A percentile compares a stretch with the other conserved stretches of the same genome.
Conservation (phyloP, 1,140 invertebrate species). For the Tetraneura akinire region DNA sequence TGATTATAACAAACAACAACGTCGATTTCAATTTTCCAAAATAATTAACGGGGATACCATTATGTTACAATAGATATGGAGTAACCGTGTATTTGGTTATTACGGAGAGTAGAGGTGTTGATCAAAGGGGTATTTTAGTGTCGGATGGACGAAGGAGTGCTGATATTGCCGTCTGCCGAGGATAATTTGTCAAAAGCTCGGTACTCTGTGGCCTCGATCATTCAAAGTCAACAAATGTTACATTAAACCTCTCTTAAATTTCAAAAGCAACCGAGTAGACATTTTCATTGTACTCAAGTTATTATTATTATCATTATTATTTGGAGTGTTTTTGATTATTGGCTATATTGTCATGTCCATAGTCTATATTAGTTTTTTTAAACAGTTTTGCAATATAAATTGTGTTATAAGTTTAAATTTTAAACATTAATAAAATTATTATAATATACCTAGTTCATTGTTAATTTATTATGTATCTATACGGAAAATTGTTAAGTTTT, state of each 20-base stretch:
- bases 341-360: too few species aligned
- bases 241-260: slow-evolving; percentile 39
- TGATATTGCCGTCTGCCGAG: slow-evolving; percentile 12
- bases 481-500: too few species aligned
- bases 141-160: neutral
- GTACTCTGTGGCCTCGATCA: slow-evolving; percentile 20
- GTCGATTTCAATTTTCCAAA: slow-evolving; percentile 45
- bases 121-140: neutral
- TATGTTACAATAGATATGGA: neutral
- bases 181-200: slow-evolving; percentile 41
- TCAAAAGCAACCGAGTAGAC: slow-evolving; percentile 8
- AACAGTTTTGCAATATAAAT: neutral
- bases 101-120: neutral
- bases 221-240: slow-evolving; percentile 47
- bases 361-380: neutral
- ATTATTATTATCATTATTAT: slow-evolving; percentile 42
- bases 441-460: too few species aligned
- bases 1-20: slow-evolving; percentile 31
- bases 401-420: too few species aligned
- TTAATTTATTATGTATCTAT: too few species aligned
- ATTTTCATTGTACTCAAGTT: slow-evolving; percentile 25
- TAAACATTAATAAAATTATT: too few species aligned
- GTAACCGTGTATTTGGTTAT: neutral
- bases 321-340: neutral
- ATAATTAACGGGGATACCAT: slow-evolving; percentile 41